Base-by-base conservation (phyloP, 1,140 invertebrate species). In the Drosophila sulfurigaster region DNA sequence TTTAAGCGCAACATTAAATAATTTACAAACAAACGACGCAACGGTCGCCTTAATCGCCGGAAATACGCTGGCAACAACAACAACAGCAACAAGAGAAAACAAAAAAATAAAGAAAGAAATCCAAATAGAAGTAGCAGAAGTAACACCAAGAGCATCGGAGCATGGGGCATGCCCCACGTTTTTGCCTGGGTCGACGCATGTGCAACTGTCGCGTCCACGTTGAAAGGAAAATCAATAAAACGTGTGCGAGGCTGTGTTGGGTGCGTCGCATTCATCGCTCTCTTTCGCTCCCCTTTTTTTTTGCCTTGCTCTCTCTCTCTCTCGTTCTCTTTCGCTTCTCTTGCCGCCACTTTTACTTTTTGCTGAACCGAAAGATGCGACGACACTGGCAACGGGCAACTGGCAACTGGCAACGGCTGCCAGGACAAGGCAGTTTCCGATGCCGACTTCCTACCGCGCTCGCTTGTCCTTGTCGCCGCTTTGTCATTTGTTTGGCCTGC, bases 1-100 rank as follows among this genome's bases (percentile, higher is more conserved):
- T 89, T 89, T 89, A 89, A 89, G 85, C 85, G 85, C 77, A 85
- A 89, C 85, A 88, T 88, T 88, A 88, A 88, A 89, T 88, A 88
- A 88, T 88, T 88, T 85, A 88, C 85, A 83, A 89, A 88, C 85
- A 85, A 88, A 88, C 82, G 83, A 79, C 82, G 82, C 82, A 74
- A 66, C 82, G 57, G 69, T 70, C 66, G 70, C 65, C 85, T 88
- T 88, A 88, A 88, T 88, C 81, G 85, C 85, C 85, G 85, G 86
- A 89, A 89, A 78, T 79, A 72, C 85, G 70, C 35, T 38, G 30
- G 1, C 20, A 20, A 20, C 20, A 20, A 20, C 20, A 32, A 32
- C 4, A 32, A 32, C 5, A 5, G 3, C 30, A 32, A 5, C 5
- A 11, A 5, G 1, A 45, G 13, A 73, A 76, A 48, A 77, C 81